Evolutionary conservation across 1,140 invertebrate genomes (phyloP).

Genomic region (Cryptotermes secundus): DNA sequence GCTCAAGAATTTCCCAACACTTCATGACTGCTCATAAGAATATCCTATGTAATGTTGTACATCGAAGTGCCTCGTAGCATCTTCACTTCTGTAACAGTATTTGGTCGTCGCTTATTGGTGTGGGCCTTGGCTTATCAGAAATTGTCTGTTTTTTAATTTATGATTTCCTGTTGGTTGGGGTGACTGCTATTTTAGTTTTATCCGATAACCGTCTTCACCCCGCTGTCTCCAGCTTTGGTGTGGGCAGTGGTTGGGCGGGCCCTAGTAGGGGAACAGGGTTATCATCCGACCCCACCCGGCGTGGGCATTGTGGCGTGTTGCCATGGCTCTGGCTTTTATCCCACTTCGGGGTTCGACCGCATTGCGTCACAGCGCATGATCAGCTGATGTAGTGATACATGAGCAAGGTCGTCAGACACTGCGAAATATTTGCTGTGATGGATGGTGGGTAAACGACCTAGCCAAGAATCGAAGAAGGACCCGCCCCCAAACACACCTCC

Average conservation of each 20-base stretch:
- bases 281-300: not conserved
- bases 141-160: not conserved
- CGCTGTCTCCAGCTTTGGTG: not conserved
- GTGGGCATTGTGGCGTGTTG: not conserved
- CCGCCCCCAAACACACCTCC: no score
- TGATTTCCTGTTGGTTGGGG: not conserved
- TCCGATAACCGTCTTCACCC: not conserved
- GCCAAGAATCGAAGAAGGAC: not conserved
- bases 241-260: not conserved
- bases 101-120: no score
- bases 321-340: not conserved
- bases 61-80: no score
- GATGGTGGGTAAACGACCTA: not conserved
- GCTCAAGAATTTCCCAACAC: no score
- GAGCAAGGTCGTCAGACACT: not conserved
- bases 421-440: not conserved
- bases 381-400: slow-evolving; percentile 1
- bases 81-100: no score
- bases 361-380: slow-evolving; percentile 1
- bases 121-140: not conserved
- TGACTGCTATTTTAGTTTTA: not conserved
- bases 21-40: no score
- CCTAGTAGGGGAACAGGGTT: not conserved
- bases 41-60: no score
- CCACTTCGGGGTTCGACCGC: not conserved